A percentile compares a stretch with the other conserved stretches of the same genome.
Conservation (phyloP, 1,140 invertebrate species). For the Nephila pilipes region DNA sequence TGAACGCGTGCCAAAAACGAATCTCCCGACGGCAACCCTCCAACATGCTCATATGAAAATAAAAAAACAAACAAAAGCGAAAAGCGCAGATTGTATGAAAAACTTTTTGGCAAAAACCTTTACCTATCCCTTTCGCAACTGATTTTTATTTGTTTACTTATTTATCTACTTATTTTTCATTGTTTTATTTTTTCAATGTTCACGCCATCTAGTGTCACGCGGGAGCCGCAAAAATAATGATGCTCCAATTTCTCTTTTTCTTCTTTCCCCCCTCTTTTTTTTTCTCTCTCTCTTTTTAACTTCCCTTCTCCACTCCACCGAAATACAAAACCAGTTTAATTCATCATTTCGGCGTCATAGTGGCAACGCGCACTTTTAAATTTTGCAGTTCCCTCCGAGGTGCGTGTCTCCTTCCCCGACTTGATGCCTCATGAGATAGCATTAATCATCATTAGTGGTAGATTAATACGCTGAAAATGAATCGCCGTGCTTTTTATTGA, state of each 20-base stretch:
- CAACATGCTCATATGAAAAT: neutral
- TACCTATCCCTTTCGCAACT: slow-evolving; percentile 17
- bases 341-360: slow-evolving; percentile 75
- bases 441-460: slow-evolving; percentile 77
- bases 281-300: no score
- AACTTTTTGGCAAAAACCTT: slow-evolving; percentile 66
- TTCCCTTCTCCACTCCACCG: neutral
- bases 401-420: neutral
- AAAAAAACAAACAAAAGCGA: slow-evolving; percentile 4
- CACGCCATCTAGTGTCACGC: slow-evolving; percentile 52
- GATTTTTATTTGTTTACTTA: neutral
- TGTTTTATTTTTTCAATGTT: slow-evolving; percentile 28
- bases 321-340: slow-evolving; percentile 76
- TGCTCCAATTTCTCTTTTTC: slow-evolving; percentile 23
- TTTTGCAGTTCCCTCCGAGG: slow-evolving; percentile 9
- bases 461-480: slow-evolving; percentile 72
- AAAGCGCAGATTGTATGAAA: slow-evolving; percentile 45
- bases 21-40: neutral
- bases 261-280: neutral
- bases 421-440: slow-evolving; percentile 15
- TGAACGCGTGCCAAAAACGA: neutral
- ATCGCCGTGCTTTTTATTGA: slow-evolving; percentile 18
- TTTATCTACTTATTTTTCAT: neutral
- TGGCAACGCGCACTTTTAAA: slow-evolving; percentile 28
- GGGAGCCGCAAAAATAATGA: slow-evolving; percentile 72